These are phyloP conservation scores for Cisticola juncidis DNA, from an alignment of 2,113 vertebrate species.

Conservation along the genomic window DNA sequence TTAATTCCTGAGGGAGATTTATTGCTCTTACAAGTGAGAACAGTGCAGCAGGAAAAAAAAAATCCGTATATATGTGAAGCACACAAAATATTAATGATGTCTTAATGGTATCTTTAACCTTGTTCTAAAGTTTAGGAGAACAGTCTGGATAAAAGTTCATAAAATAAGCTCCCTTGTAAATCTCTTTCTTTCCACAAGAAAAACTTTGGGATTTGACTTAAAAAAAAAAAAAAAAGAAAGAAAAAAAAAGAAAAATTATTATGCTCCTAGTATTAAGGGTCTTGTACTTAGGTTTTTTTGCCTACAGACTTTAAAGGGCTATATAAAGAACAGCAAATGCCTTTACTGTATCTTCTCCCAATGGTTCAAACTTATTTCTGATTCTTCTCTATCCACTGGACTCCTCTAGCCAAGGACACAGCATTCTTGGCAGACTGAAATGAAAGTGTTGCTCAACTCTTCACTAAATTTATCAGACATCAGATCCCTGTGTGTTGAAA, in stretches of 20 bases:
- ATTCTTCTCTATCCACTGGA: not conserved
- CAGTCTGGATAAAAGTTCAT: not conserved
- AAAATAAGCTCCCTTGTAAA: not conserved
- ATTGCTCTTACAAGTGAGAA: slow-evolving; percentile 52
- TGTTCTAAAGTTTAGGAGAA: not conserved
- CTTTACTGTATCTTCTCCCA: not conserved
- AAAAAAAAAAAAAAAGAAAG: not conserved
- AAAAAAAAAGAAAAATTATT: not conserved
- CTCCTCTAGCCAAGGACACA: not conserved
- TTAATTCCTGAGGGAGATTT: slow-evolving; percentile 53
- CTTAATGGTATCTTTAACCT: slow-evolving; percentile 35
- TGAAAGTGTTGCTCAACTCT: not conserved
- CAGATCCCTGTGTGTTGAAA: not conserved
- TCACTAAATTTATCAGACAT: not conserved
- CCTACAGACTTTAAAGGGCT: not conserved
- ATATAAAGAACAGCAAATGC: not conserved
- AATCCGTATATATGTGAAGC: not conserved
- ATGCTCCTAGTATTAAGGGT: not conserved
- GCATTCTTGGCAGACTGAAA: not conserved
- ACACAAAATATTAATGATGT: slow-evolving; percentile 62
- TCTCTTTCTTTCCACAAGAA: not conserved
- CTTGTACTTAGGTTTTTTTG: not conserved
- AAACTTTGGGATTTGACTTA: not conserved
- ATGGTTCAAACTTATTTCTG: not conserved
- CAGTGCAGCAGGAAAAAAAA: slow-evolving; percentile 10